Conservation (phyloP, 2,797 vertebrate species). For the Acipenser oxyrinchus region DNA sequence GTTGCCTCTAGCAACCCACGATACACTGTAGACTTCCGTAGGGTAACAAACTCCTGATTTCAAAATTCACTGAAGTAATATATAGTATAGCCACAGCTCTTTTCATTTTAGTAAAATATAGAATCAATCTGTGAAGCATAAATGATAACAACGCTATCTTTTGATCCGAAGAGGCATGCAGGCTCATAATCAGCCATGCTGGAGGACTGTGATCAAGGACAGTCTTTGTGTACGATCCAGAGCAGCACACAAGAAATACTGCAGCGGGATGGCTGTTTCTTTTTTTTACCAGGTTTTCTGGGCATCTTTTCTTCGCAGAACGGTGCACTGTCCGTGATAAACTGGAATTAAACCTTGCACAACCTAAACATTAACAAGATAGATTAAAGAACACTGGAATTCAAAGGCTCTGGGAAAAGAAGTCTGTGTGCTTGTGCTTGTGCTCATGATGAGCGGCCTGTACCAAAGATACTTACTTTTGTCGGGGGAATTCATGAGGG, state of each 20-base stretch:
- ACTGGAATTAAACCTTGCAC: conserved; percentile 1
- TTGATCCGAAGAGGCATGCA: too few relatives aligned
- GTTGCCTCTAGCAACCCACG: too few relatives aligned
- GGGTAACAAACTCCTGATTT: too few relatives aligned
- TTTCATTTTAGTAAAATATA: too few relatives aligned
- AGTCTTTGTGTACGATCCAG: not conserved
- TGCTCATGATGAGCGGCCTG: conserved; percentile 14
- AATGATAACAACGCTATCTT: too few relatives aligned
- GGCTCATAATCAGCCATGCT: too few relatives aligned
- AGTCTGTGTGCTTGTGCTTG: not conserved
- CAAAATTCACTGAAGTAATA: too few relatives aligned
- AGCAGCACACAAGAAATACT: not conserved
- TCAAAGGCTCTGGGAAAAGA: not conserved
- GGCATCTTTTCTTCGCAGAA: not conserved
- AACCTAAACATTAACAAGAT: conserved; percentile 6
- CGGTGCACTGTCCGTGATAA: too few relatives aligned
- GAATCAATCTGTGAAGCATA: too few relatives aligned
- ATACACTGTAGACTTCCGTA: too few relatives aligned
- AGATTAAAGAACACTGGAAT: conserved; percentile 12
- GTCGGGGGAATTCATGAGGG: conserved; percentile 62
- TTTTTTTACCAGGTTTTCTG: not conserved
- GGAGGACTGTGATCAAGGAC: not conserved
- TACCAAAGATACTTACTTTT: conserved; percentile 65
- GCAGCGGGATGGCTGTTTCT: not conserved
- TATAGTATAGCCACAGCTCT: too few relatives aligned